Base-by-base conservation (phyloP, 2,797 vertebrate genomes). In the Spondyliosoma cantharus region DNA sequence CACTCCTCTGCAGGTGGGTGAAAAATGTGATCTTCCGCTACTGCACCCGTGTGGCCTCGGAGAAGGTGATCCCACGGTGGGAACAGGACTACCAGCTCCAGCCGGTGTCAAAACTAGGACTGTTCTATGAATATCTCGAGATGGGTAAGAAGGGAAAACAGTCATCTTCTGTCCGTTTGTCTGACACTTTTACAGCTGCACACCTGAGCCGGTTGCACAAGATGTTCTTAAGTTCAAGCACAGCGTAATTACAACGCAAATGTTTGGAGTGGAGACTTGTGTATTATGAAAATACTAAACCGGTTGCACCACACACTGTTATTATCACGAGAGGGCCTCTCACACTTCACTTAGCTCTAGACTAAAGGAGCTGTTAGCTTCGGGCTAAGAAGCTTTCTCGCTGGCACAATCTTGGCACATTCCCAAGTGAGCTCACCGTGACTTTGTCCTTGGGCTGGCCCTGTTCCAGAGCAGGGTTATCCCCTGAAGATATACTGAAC, bases 101-200 rank as follows among this genome's bases (percentile, higher is more conserved):
- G 80, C 84, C 96, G 11, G 57, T 95, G 56, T 93, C 96, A 61
- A 96, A 96, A 87, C 93, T 97, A 16, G 97, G 97, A 61, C 92
- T 99, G 19, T 99, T 99, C 88, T 96, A 98, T 79, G 97, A 99
- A 76, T 99, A 99, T 56, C 96, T 99, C 57, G 97, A 99, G 93
- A 99, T 99, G 97, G 97, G 97, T 99, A 92, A 95, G 95, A 61
- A 2, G 4, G 4, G 1, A 13, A 17, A 24, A 32, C 45, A 4
- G 2, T 37, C 7, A 1, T 22, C 50, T 58, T 76, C 5, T 22
- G 25, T 20, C 20, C 0, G 6, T 48, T 19, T 17, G 4, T 49
- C 17, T 49, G 45, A 3, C 45, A 46, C 45, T 15, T 46, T 5
- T 4, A 46, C 1, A 11, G 16, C 46, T n/a, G 14, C 62, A 71